Evolutionary conservation across 1,140 invertebrate genomes (phyloP), one percentile per base, ranked within the genome.

Genomic region (Drusus annulatus): DNA sequence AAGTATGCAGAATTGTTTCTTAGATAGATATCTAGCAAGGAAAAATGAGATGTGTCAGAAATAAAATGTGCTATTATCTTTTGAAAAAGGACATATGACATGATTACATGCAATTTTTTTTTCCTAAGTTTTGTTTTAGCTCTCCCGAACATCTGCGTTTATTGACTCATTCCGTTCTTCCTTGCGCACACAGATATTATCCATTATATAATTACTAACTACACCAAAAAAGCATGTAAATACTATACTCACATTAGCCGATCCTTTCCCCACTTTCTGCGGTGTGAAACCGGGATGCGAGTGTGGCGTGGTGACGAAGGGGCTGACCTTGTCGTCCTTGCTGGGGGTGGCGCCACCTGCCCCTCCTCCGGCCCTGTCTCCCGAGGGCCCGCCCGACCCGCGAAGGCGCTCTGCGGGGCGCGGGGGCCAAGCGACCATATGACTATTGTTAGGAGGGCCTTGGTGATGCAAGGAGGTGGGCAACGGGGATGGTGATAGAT

Each of bases 231-330:
- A 25, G 28, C 54, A 23, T n/a, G 16, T 73, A 0, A 23, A 51
- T 73, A 79, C 51, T 79, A 63, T 23, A 86, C 84, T 87, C 84
- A 90, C 89, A 91, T 91, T 92, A 89, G 94, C 94, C 69, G 91
- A 90, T 80, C 93, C 94, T 88, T 97, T 97, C 50, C 96, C 96
- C 84, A 97, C 93, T 92, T 98, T 98, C 85, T 98, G 96, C 19
- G 97, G 97, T 83, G 95, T 95, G 88, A 98, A 99, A 80, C 94
- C 94, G 52, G 97, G 96, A 90, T 98, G 96, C 21, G 97, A 96
- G 92, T 97, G 96, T 76, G 94, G 92, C 68, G 96, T 95, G 84
- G 94, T 93, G 51, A 97, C 91, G 88, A 99, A 99, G 51, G 97
- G 97, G 87, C 93, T 96, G 80, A 92, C 91, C 86, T 93, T 91